These are phyloP conservation scores for Callosobruchus maculatus DNA, from an alignment of 2,888 invertebrate species.

Conservation along the genomic window DNA sequence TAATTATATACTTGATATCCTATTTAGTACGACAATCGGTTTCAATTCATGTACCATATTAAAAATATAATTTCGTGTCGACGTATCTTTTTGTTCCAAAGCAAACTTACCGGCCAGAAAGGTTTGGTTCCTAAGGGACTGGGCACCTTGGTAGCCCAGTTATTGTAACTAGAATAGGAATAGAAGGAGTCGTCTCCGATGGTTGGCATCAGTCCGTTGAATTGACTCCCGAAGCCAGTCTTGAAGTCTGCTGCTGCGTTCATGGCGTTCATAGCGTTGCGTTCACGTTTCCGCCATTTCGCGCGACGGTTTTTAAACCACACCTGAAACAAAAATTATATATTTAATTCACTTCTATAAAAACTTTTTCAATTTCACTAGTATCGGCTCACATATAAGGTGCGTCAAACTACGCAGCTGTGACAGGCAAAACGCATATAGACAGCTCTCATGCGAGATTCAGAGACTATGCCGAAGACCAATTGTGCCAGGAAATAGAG, in stretches of 20 bases:
- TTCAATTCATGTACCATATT: too few species aligned
- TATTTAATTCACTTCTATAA: background rate
- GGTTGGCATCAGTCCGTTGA: conserved; percentile 87
- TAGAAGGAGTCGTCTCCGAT: conserved; percentile 89
- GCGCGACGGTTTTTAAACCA: conserved; percentile 98
- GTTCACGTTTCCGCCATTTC: conserved; percentile 95
- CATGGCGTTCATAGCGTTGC: conserved; percentile 89
- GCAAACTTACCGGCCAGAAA: conserved; percentile 19
- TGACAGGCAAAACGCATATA: too few species aligned
- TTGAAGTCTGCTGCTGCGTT: conserved; percentile 86
- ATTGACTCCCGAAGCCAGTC: conserved; percentile 89
- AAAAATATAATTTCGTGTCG: too few species aligned
- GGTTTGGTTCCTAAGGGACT: conserved; percentile 87
- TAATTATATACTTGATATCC: too few species aligned
- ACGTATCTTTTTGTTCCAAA: too few species aligned
- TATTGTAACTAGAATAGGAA: conserved; percentile 87
- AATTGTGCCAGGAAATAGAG: too few species aligned
- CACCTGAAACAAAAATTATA: conserved; percentile 64
- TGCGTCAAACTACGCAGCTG: too few species aligned
- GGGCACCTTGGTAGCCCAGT: conserved; percentile 94
- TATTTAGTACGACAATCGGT: too few species aligned
- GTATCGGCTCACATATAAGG: too few species aligned
- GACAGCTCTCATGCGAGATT: too few species aligned
- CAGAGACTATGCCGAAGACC: too few species aligned
- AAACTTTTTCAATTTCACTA: too few species aligned